Base-by-base conservation (phyloP, 2,888 invertebrate species). In the Eristalis tenax region DNA sequence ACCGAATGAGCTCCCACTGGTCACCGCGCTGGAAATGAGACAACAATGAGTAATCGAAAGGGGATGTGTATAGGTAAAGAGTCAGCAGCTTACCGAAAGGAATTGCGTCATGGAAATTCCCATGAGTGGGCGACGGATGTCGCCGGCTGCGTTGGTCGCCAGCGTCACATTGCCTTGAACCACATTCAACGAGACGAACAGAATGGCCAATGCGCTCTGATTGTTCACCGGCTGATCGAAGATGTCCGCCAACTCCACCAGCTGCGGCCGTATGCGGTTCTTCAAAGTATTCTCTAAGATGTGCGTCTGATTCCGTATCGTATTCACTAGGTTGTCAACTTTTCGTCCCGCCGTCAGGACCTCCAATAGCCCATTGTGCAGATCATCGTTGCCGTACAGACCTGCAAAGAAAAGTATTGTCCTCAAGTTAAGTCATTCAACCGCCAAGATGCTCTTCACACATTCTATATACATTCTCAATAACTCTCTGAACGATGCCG, bases 331-430 rank as follows among this genome's bases (percentile, higher is more conserved):
- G 70, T 95, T 95, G 88, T 98, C 97, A 89, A 98, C 96, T 92
- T 96, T 96, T 91, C 96, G 95, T 6, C 97, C 96, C 15, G 98
- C 96, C 84, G 95, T 95, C 88, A 97, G 94, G 90, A 97, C 96
- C 92, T 97, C 96, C 90, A 97, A 94, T 92, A 98, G 94, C 10
- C 98, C 98, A 93, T 97, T 97, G 94, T 98, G 98, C 63, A 98
- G 95, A 93, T 98, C 98, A 93, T 98, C 98, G 94, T 98, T 99
- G 56, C 98, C 98, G 93, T 98, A 99, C 59, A 99, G 95, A 38
- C 97, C 92, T 92, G 56, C 15, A 59, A 56, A 43, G 50, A n/a
- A 57, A 40, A n/a, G 18, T 50, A 18, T 50, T 8, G 18, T 18
- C 50, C 18, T 50, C 18, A 50, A 50, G 50, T 50, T 35, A 35